Evolutionary conservation across 2,113 vertebrate species (phyloP).

Genomic region (Antennarius striatus): DNA sequence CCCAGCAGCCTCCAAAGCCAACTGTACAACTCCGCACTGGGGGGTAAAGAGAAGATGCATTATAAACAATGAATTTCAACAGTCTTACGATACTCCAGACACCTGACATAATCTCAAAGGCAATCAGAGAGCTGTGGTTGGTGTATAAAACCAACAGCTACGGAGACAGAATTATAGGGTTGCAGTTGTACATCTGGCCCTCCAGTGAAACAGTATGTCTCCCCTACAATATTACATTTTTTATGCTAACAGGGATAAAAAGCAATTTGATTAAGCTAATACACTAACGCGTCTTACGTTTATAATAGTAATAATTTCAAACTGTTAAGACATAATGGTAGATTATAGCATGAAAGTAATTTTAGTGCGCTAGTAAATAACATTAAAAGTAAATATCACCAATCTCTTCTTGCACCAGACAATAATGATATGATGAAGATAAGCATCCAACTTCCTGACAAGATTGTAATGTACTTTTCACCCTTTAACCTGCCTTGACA

Average conservation of each 20-base stretch:
- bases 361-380: too few species aligned
- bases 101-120: constrained; percentile 9
- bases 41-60: constrained; percentile 1
- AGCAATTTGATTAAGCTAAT: too few species aligned
- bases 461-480: constrained; percentile 20
- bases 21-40: background rate
- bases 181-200: background rate
- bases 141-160: constrained; percentile 11
- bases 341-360: too few species aligned
- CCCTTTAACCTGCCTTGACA: constrained; percentile 17
- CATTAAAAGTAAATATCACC: background rate
- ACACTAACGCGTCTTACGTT: too few species aligned
- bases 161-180: background rate
- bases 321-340: too few species aligned
- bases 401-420: background rate
- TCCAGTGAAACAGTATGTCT: background rate
- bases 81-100: constrained; percentile 25
- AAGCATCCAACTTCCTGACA: constrained; percentile 13
- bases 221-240: background rate
- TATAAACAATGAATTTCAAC: constrained; percentile 45
- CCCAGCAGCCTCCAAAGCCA: constrained; percentile 17
- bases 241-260: background rate
- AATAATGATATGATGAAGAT: constrained; percentile 16
- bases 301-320: too few species aligned
- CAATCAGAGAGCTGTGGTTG: background rate